phyloP scores from a whole-genome alignment of 2,797 vertebrate genomes.

The Oreonectes daqikongensis region DNA sequence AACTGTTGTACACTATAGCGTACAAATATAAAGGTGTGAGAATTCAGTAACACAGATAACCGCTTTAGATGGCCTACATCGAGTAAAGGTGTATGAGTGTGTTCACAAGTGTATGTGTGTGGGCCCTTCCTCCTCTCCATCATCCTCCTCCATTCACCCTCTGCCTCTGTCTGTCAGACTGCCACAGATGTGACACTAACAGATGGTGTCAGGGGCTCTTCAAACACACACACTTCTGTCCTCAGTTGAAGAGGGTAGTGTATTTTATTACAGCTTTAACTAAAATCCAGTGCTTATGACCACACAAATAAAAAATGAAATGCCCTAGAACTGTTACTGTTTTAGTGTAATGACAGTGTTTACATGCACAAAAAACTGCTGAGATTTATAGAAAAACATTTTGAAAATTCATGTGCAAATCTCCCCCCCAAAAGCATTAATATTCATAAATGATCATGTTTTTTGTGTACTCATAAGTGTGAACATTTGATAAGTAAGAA shows the following conservation, averaged over 20 bases:
- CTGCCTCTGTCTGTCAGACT: not conserved
- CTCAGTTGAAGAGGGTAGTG: too few relatives aligned
- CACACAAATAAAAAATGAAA: not conserved
- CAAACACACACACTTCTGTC: constrained; percentile 17
- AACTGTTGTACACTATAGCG: not conserved
- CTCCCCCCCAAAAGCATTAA: too few relatives aligned
- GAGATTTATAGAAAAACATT: too few relatives aligned
- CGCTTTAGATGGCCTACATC: not conserved
- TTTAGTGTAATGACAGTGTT: too few relatives aligned
- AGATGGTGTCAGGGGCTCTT: constrained; percentile 40
- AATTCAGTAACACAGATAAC: not conserved
- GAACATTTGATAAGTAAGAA: too few relatives aligned
- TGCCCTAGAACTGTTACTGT: too few relatives aligned
- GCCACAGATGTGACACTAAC: constrained; percentile 39
- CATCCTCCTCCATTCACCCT: constrained; percentile 22
- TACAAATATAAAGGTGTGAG: not conserved
- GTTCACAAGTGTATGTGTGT: not conserved
- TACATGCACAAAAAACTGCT: too few relatives aligned
- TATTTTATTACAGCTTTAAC: not conserved
- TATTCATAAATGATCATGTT: too few relatives aligned
- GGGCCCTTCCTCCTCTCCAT: not conserved
- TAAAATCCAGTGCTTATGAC: not conserved
- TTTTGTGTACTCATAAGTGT: too few relatives aligned
- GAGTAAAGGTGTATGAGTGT: not conserved
- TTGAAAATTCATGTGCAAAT: too few relatives aligned